Percentiles rank a stretch among this genome's conserved stretches.
These are phyloP conservation scores for Himalopsyche kuldschensis DNA, from an alignment of 2,888 invertebrate genomes.

Conservation along the genomic window DNA sequence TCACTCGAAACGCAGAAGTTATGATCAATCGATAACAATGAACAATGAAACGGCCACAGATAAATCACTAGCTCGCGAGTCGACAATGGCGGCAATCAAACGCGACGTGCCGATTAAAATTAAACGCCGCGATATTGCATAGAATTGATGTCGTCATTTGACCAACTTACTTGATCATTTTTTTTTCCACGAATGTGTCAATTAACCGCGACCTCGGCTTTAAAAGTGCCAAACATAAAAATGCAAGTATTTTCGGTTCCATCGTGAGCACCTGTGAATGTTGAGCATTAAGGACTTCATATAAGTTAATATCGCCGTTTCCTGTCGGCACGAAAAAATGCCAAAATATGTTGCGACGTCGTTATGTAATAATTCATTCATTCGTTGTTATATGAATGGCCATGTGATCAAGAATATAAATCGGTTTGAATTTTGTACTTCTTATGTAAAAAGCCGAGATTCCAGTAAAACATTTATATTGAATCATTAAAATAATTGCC, in stretches of 20 bases:
- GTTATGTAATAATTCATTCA: not conserved
- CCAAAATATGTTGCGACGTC: not conserved
- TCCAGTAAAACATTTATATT: no score
- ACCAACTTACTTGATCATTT: not conserved
- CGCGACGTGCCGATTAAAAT: not conserved
- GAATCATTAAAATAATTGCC: no score
- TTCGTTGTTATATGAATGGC: not conserved
- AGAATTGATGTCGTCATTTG: not conserved
- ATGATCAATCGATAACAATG: constrained; percentile 1
- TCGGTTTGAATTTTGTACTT: not conserved
- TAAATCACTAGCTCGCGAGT: not conserved
- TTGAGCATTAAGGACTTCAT: not conserved
- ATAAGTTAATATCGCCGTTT: not conserved
- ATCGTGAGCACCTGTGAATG: not conserved
- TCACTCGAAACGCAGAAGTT: not conserved
- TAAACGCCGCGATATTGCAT: not conserved
- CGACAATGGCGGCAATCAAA: not conserved
- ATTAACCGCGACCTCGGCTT: not conserved
- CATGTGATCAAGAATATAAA: not conserved
- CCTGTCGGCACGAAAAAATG: not conserved
- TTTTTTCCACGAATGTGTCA: not conserved
- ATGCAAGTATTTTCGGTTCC: not conserved
- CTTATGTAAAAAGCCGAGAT: no score
- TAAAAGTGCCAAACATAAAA: not conserved
- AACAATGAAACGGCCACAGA: not conserved